These are phyloP conservation scores for Colletes gigas DNA, from an alignment of 1,140 invertebrate genomes.

Conservation along the genomic window DNA sequence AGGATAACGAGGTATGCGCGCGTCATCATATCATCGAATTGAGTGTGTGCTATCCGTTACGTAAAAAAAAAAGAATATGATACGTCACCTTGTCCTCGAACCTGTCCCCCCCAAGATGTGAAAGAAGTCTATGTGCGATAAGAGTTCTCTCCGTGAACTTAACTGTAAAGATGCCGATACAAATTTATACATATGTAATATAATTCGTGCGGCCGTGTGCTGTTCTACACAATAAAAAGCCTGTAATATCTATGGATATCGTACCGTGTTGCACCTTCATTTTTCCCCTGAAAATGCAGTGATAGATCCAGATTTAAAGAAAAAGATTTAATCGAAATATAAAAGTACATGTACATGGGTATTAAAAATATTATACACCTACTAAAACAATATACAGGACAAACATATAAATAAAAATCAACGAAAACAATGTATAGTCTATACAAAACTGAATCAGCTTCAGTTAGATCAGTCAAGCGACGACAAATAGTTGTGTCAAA, in stretches of 20 bases:
- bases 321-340: conserved; percentile 26
- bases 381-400: conserved; percentile 41
- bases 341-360: conserved; percentile 20
- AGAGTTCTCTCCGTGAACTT: conserved; percentile 68
- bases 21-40: conserved; percentile 22
- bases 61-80: conserved; percentile 11
- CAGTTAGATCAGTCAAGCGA: background rate
- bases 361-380: conserved; percentile 10
- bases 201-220: conserved; percentile 72
- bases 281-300: background rate
- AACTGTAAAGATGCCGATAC: conserved; percentile 75
- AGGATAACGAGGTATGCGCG: no score
- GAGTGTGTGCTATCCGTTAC: conserved; percentile 34
- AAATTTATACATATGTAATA: conserved; percentile 80
- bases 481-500: no score
- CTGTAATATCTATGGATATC: conserved; percentile 68
- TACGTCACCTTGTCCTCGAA: background rate
- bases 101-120: conserved; percentile 13
- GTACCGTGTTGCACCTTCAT: background rate
- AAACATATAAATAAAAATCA: conserved; percentile 8
- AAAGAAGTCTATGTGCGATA: conserved; percentile 69
- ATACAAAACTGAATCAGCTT: conserved; percentile 4
- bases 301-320: background rate
- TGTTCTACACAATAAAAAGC: conserved; percentile 74
- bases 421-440: conserved; percentile 22